Conservation (phyloP, 2,797 vertebrate genomes). For the Otus scops region DNA sequence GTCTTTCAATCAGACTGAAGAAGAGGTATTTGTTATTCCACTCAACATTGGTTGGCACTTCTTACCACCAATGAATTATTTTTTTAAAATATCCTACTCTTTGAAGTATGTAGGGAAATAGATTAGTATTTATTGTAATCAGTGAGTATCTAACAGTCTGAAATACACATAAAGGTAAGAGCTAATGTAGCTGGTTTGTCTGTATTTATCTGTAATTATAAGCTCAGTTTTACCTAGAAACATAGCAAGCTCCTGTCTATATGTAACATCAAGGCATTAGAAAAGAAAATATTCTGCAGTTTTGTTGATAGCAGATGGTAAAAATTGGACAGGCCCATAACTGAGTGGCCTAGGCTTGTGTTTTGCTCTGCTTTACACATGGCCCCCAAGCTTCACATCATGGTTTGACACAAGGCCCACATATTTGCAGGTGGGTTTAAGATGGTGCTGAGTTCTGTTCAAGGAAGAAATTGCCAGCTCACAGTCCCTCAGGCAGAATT, state of each 20-base stretch:
- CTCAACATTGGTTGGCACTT: neutral
- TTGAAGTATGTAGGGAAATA: neutral
- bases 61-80: too few species aligned
- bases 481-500: neutral
- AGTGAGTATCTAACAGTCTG: neutral
- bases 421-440: neutral
- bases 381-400: too few species aligned
- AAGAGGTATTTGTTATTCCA: neutral
- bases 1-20: neutral
- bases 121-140: neutral
- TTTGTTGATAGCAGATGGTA: neutral
- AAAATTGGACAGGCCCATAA: neutral
- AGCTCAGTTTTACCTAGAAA: neutral
- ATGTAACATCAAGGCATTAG: neutral
- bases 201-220: neutral
- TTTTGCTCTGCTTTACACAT: neutral
- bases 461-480: neutral
- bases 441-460: neutral
- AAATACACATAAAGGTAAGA: neutral
- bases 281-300: neutral
- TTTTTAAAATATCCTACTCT: neutral
- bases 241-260: neutral
- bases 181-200: neutral
- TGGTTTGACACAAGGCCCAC: neutral
- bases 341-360: fast-evolving